A percentile compares a stretch with the other conserved stretches of the same genome.
Evolutionary conservation across 2,113 vertebrate species (phyloP).

Genomic region (Mirza zaza): DNA sequence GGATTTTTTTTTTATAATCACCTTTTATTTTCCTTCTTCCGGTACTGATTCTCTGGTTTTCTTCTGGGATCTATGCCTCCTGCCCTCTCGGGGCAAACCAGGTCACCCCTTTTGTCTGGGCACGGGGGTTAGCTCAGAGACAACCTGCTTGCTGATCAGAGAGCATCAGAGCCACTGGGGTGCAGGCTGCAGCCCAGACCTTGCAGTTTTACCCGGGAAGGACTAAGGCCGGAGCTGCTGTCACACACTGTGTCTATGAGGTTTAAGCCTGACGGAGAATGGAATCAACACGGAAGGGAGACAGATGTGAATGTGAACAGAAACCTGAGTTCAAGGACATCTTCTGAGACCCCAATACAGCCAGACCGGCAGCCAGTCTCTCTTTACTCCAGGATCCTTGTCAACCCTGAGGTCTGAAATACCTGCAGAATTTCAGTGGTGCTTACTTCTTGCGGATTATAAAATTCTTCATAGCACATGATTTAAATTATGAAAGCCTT

Average conservation of each 20-base stretch:
- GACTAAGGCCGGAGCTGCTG: not conserved
- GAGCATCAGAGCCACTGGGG: accelerated
- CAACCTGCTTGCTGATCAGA: accelerated
- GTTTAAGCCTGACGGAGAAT: not conserved
- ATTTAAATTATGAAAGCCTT: not conserved
- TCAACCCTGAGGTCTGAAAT: not conserved
- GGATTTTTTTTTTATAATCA: not conserved
- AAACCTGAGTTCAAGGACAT: accelerated
- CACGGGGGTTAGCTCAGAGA: not conserved
- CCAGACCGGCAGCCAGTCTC: not conserved
- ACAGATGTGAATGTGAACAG: accelerated
- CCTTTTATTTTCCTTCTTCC: not conserved
- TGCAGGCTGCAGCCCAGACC: accelerated
- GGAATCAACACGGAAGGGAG: accelerated
- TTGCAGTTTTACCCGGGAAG: not conserved
- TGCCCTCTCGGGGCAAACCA: not conserved
- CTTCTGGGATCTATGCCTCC: not conserved
- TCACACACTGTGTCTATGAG: accelerated
- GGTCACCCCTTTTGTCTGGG: not conserved
- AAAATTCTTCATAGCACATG: not conserved
- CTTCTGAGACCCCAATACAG: not conserved
- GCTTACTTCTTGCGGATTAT: not conserved
- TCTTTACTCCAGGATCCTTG: not conserved
- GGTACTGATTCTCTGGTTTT: not conserved
- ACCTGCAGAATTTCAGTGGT: not conserved